phyloP scores from a whole-genome alignment of 2,888 invertebrate genomes.

The Phymatocera aterrima region DNA sequence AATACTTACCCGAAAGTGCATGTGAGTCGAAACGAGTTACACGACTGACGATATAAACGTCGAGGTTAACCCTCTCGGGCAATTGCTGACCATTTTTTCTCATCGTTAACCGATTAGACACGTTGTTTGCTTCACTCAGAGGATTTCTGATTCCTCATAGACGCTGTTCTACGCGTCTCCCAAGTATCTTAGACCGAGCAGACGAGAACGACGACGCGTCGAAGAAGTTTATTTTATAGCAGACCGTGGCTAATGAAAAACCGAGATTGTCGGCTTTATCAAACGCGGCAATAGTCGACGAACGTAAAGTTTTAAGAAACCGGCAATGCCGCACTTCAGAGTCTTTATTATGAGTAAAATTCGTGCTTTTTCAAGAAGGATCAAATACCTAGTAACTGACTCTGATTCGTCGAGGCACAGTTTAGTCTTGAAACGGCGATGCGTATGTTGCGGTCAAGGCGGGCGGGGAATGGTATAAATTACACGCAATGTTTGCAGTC shows the following conservation, averaged over 20 bases:
- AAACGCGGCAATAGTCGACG: constrained; percentile 13
- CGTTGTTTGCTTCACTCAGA: constrained; percentile 43
- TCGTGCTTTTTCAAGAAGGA: background rate
- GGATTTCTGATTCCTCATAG: constrained; percentile 13
- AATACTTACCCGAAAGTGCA: background rate
- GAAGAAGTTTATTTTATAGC: constrained; percentile 50
- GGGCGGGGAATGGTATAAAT: constrained; percentile 51
- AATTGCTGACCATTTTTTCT: constrained; percentile 52
- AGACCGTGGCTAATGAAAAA: constrained; percentile 50
- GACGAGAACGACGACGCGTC: constrained; percentile 30
- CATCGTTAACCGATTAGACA: constrained; percentile 65
- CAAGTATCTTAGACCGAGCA: constrained; percentile 18
- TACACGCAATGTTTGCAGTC: constrained; percentile 57
- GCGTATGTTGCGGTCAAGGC: constrained; percentile 48
- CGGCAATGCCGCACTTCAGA: background rate
- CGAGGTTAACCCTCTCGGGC: constrained; percentile 50
- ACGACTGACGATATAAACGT: background rate
- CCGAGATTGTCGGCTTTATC: constrained; percentile 44
- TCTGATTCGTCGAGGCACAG: background rate
- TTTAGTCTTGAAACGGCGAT: background rate
- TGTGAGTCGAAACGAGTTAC: background rate
- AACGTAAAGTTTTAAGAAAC: constrained; percentile 39
- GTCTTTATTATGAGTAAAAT: background rate
- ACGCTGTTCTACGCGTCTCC: constrained; percentile 41
- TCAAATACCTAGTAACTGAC: background rate